A percentile compares a stretch with the other conserved stretches of the same genome.
These are phyloP conservation scores for Lagopus muta DNA, from an alignment of 2,113 vertebrate species.

Conservation along the genomic window DNA sequence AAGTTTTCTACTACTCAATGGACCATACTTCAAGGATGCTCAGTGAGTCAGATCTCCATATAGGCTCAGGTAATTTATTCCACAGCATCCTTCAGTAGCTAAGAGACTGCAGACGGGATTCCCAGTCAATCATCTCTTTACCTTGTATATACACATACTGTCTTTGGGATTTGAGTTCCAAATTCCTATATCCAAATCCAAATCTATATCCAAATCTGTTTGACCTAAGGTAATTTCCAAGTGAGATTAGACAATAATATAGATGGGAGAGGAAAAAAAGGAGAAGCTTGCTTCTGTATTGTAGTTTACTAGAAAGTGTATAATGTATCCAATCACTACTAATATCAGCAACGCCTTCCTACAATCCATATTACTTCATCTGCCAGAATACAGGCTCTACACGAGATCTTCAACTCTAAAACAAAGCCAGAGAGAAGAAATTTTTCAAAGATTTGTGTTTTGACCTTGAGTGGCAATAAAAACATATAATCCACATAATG, in stretches of 20 bases:
- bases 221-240: not conserved
- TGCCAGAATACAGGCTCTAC: not conserved
- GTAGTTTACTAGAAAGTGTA: not conserved
- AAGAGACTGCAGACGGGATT: not conserved
- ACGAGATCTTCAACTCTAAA: not conserved
- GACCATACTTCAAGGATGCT: not conserved
- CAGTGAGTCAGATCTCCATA: not conserved
- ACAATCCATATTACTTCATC: not conserved
- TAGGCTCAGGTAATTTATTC: not conserved
- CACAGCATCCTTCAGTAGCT: not conserved
- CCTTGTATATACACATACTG: not conserved
- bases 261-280: not conserved
- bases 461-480: not conserved
- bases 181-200: not conserved
- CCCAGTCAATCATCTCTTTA: not conserved
- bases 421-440: not conserved
- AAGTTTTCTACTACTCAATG: not conserved
- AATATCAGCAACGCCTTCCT: not conserved
- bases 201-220: not conserved
- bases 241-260: not conserved
- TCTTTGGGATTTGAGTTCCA: not conserved
- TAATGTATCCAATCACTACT: not conserved
- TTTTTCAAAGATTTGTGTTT: not conserved
- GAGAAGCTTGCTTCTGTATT: not conserved
- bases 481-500: not conserved